Evolutionary conservation across 2,888 invertebrate genomes (phyloP).

Genomic region (Chironomus tentans): DNA sequence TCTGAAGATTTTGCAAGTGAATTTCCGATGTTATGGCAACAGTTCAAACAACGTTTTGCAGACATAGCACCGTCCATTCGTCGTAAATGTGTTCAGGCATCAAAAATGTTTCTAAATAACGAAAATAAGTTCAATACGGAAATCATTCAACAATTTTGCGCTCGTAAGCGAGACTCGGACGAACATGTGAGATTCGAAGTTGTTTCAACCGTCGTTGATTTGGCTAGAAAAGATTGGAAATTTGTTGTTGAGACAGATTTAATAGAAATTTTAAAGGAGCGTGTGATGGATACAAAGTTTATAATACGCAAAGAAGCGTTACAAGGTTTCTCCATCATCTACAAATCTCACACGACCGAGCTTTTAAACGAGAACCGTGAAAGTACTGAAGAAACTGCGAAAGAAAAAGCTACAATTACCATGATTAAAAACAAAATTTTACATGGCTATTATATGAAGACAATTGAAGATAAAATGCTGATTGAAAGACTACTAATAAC

Average conservation of each 20-base stretch:
- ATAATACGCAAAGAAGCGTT: background rate
- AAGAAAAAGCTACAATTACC: background rate
- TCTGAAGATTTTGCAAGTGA: background rate
- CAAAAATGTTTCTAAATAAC: background rate
- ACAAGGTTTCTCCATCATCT: background rate
- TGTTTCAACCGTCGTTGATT: background rate
- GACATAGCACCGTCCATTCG: background rate
- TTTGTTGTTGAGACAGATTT: background rate
- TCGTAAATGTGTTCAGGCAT: background rate
- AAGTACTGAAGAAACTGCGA: background rate
- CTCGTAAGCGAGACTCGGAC: background rate
- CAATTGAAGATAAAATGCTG: background rate
- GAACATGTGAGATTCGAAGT: background rate
- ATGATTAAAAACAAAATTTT: constrained; percentile 9
- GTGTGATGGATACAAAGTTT: constrained; percentile 1
- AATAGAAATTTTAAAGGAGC: background rate
- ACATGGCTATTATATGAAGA: background rate
- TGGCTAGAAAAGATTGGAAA: background rate
- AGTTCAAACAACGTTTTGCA: background rate
- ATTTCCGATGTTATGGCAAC: background rate
- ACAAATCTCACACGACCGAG: background rate
- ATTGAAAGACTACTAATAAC: background rate
- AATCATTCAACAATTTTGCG: background rate
- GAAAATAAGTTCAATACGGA: background rate
- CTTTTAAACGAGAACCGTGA: no score